phyloP scores from a whole-genome alignment of 2,113 vertebrate species.

The Grammomys surdaster region DNA sequence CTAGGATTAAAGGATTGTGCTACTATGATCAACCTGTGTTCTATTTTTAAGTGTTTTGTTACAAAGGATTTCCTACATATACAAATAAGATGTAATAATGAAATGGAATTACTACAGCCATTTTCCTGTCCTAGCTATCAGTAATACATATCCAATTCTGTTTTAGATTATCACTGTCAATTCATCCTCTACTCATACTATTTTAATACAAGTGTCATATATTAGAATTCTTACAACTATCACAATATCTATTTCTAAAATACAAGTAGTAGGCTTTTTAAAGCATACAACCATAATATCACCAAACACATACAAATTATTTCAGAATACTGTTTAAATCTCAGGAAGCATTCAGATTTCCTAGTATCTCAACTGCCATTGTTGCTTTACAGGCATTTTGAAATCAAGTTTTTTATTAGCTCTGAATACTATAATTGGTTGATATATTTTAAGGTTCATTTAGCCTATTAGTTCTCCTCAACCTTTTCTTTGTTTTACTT shows the following conservation, averaged over 20 bases:
- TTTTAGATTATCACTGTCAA: background rate
- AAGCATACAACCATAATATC: background rate
- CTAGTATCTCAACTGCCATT: background rate
- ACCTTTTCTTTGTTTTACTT: background rate
- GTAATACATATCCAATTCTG: background rate
- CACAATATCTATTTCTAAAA: background rate
- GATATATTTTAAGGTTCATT: background rate
- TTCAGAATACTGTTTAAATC: background rate
- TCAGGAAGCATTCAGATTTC: slow-evolving; percentile 35
- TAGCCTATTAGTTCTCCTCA: background rate
- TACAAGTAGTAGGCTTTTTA: background rate
- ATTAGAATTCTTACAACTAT: background rate
- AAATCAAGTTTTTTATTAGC: slow-evolving; percentile 27
- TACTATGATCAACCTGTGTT: too few species aligned
- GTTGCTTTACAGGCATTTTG: background rate
- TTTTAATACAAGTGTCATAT: slow-evolving; percentile 35
- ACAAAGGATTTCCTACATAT: background rate
- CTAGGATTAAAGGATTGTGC: background rate
- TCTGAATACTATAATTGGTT: background rate
- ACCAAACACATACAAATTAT: background rate
- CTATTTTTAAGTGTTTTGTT: background rate
- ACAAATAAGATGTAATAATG: background rate
- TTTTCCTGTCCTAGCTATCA: background rate
- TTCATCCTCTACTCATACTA: background rate
- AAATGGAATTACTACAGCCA: background rate